Evolutionary conservation across 2,113 vertebrate species (phyloP).

Genomic region (Saimiri boliviensis): DNA sequence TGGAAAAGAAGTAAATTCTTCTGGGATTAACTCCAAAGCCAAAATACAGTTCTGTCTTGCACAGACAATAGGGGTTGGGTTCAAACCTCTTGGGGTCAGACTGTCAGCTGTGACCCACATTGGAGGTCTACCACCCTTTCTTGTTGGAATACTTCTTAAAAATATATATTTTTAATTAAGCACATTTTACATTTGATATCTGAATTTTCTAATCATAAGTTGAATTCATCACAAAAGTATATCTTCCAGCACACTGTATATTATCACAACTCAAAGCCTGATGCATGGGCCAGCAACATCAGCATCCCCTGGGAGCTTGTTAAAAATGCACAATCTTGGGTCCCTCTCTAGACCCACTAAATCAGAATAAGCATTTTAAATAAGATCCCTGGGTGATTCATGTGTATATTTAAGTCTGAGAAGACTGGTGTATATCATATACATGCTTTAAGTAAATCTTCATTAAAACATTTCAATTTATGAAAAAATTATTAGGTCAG

Average conservation of each 20-base stretch:
- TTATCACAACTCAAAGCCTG: background rate
- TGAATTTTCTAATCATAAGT: constrained; percentile 4
- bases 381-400: constrained; percentile 33
- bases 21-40: constrained; percentile 60
- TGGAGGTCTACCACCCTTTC: background rate
- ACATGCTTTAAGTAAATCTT: constrained; percentile 25
- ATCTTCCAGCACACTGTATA: constrained; percentile 13
- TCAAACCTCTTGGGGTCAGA: background rate
- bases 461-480: constrained; percentile 42
- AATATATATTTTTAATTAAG: background rate
- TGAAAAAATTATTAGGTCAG: constrained; percentile 14
- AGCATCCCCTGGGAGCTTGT: constrained; percentile 1
- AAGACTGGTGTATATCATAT: constrained; percentile 14
- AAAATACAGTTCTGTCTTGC: constrained; percentile 56
- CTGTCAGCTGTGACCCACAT: background rate
- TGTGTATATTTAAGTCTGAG: constrained; percentile 21
- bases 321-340: constrained; percentile 14
- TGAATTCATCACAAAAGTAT: background rate
- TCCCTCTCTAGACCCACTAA: background rate
- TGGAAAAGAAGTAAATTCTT: constrained; percentile 60
- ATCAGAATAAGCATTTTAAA: constrained; percentile 47
- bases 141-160: background rate
- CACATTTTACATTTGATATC: background rate
- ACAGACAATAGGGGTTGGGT: constrained; percentile 21
- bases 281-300: background rate